A percentile compares a stretch with the other conserved stretches of the same genome.
Evolutionary conservation across 1,140 invertebrate species (phyloP).

Genomic region (Coenobita brevimanus): DNA sequence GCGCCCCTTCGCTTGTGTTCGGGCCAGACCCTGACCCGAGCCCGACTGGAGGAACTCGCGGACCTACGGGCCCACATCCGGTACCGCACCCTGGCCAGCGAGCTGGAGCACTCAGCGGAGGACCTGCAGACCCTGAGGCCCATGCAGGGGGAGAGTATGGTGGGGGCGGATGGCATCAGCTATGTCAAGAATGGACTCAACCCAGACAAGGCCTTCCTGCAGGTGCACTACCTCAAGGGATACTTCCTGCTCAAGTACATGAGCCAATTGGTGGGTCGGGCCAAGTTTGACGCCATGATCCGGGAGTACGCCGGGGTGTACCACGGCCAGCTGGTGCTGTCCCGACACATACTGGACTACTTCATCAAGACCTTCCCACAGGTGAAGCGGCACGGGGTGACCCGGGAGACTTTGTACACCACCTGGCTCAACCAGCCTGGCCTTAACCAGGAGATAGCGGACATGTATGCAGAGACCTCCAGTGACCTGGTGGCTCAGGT

Average conservation of each 20-base stretch:
- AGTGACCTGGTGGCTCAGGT: slow-evolving; percentile 44
- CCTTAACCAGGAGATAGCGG: slow-evolving; percentile 47
- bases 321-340: slow-evolving; percentile 72
- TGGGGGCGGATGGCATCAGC: slow-evolving; percentile 46
- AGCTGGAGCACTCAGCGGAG: slow-evolving; percentile 72
- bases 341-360: slow-evolving; percentile 70
- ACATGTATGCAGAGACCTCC: slow-evolving; percentile 40
- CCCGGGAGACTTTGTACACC: slow-evolving; percentile 43
- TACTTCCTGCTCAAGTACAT: slow-evolving; percentile 74
- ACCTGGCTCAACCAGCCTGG: slow-evolving; percentile 68
- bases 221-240: slow-evolving; percentile 75
- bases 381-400: slow-evolving; percentile 26
- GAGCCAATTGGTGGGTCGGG: slow-evolving; percentile 71
- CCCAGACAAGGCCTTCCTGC: slow-evolving; percentile 74
- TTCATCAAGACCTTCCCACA: slow-evolving; percentile 68
- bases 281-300: slow-evolving; percentile 72
- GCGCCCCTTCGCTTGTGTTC: not conserved
- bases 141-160: slow-evolving; percentile 44
- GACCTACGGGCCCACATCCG: slow-evolving; percentile 71
- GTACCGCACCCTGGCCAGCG: slow-evolving; percentile 72
- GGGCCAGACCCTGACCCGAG: not conserved
- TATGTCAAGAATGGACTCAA: slow-evolving; percentile 75
- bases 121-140: slow-evolving; percentile 72
- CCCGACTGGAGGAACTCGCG: slow-evolving; percentile 55
- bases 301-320: slow-evolving; percentile 70